Evolutionary conservation across 2,797 vertebrate species (phyloP).

Genomic region (Cryptoblepharus egeriae): DNA sequence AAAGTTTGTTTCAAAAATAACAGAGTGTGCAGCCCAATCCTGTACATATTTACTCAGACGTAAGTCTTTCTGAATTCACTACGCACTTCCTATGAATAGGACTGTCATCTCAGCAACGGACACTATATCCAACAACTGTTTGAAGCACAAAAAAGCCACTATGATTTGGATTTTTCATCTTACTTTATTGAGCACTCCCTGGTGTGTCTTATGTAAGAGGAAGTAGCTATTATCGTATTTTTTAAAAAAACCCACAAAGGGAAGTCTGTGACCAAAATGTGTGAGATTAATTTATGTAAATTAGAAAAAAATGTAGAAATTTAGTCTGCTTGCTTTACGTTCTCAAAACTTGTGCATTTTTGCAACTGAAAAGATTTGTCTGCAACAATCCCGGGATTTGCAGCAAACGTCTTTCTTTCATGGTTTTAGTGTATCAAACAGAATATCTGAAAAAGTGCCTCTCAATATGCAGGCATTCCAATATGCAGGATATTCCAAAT

Average conservation of each 20-base stretch:
- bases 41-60: not conserved
- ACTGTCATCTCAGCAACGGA: not conserved
- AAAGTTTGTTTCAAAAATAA: not conserved
- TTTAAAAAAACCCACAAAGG: not conserved
- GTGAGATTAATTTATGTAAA: not conserved
- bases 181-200: not conserved
- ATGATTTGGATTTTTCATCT: not conserved
- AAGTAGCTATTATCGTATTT: not conserved
- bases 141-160: not conserved
- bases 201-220: not conserved
- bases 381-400: not conserved
- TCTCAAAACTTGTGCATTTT: not conserved
- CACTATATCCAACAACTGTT: not conserved
- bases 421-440: conserved; percentile 26
- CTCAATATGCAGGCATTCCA: conserved; percentile 33
- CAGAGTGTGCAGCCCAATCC: not conserved
- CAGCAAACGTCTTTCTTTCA: not conserved
- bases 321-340: not conserved
- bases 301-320: not conserved
- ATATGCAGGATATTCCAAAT: conserved; percentile 46
- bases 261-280: not conserved
- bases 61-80: not conserved
- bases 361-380: not conserved
- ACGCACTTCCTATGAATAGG: not conserved
- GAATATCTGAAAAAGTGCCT: conserved; percentile 43